Percentiles rank a stretch among this genome's conserved stretches.
Evolutionary conservation across 2,113 vertebrate genomes (phyloP).

Genomic region (Pleuronectes platessa): DNA sequence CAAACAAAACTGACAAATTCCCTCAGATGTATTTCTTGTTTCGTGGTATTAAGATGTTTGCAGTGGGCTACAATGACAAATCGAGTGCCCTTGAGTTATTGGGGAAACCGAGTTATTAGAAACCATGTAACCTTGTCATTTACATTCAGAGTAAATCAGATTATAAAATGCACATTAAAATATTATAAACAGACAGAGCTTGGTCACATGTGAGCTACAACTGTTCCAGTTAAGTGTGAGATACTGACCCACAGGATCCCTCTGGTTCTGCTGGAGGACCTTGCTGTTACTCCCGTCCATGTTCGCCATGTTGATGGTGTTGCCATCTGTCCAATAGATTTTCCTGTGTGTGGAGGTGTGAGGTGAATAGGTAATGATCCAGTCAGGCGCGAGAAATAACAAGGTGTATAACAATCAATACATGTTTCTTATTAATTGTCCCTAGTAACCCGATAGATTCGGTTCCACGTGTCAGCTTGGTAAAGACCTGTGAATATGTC

Average conservation of each 20-base stretch:
- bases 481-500: conserved; percentile 2
- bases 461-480: not conserved
- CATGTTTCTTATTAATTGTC: conserved; percentile 15
- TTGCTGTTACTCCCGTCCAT: conserved; percentile 99
- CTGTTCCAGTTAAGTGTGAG: not conserved
- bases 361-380: conserved; percentile 7
- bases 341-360: conserved; percentile 81
- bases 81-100: not conserved
- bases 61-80: not conserved
- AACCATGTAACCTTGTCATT: not conserved
- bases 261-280: conserved; percentile 96
- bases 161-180: not conserved
- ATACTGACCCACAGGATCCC: conserved; percentile 93
- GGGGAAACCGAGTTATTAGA: not conserved
- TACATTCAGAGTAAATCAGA: not conserved
- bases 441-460: not conserved
- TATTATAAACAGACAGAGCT: not conserved
- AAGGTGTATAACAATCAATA: conserved; percentile 23
- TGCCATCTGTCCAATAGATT: conserved; percentile 98
- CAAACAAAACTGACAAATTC: conserved; percentile 21
- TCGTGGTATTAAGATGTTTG: conserved; percentile 1
- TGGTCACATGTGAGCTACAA: no score
- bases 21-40: not conserved
- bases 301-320: conserved; percentile 96
- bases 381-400: conserved; percentile 21